Conservation (phyloP, 1,140 invertebrate species). For the Diabrotica virgifera region DNA sequence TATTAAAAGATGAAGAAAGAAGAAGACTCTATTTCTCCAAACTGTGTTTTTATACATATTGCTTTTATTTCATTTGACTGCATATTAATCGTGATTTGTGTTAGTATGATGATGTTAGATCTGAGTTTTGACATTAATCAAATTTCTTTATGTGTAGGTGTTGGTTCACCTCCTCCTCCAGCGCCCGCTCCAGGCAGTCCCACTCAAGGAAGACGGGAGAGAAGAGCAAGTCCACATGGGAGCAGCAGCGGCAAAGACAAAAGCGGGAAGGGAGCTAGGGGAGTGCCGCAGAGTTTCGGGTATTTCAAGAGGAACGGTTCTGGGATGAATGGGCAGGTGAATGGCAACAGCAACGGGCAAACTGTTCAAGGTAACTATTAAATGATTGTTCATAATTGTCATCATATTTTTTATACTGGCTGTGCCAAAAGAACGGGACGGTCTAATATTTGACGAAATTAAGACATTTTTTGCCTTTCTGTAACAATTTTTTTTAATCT, state of each 20-base stretch:
- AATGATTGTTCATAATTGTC: not conserved
- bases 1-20: no score
- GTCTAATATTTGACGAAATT: no score
- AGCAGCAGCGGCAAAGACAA: constrained; percentile 33
- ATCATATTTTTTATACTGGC: no score
- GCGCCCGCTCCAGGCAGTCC: constrained; percentile 52
- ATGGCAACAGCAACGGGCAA: constrained; percentile 24
- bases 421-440: no score
- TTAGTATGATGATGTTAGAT: constrained; percentile 47
- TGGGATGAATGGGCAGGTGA: constrained; percentile 38
- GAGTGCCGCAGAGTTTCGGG: constrained; percentile 75
- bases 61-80: no score
- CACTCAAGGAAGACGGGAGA: constrained; percentile 47
- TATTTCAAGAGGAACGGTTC: constrained; percentile 78
- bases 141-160: constrained; percentile 46
- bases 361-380: constrained; percentile 14
- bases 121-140: not conserved
- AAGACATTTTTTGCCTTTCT: no score
- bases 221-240: constrained; percentile 48
- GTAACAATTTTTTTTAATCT: no score
- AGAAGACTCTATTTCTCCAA: no score
- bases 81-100: no score
- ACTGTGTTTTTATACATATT: no score
- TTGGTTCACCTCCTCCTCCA: constrained; percentile 37
- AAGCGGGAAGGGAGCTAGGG: constrained; percentile 45